Conservation (phyloP, 2,888 invertebrate species). For the Lasioglossum oenotherae region DNA sequence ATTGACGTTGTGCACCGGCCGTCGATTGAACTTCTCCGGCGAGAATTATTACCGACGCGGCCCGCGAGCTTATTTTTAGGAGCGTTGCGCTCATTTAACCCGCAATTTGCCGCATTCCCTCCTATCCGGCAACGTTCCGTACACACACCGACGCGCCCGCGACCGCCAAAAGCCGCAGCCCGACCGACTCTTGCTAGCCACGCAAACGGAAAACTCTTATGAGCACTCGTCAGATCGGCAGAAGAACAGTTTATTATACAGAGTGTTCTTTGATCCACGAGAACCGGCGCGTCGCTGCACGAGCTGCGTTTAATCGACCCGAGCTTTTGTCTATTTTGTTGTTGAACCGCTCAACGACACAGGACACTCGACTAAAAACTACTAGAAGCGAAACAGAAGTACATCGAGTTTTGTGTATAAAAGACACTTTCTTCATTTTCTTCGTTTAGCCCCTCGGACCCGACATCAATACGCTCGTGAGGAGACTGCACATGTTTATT, state of each 20-base stretch:
- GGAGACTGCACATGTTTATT: no score
- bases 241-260: not conserved
- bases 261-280: not conserved
- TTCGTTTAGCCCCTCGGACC: no score
- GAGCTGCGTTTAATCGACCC: not conserved
- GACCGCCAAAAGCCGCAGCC: not conserved
- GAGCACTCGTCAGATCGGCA: not conserved
- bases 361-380: not conserved
- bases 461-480: no score
- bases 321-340: not conserved
- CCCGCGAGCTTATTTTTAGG: conserved; percentile 34
- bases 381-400: not conserved
- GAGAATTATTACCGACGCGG: conserved; percentile 30
- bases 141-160: not conserved
- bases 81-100: conserved; percentile 30
- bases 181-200: not conserved
- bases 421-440: not conserved
- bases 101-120: conserved; percentile 29
- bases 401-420: not conserved
- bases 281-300: not conserved
- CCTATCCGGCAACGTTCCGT: not conserved
- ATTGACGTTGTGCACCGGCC: conserved; percentile 42
- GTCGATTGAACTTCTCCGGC: conserved; percentile 53
- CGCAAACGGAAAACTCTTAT: not conserved
- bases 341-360: not conserved